phyloP scores from a whole-genome alignment of 2,888 invertebrate species.

The Nysson spinosus region DNA sequence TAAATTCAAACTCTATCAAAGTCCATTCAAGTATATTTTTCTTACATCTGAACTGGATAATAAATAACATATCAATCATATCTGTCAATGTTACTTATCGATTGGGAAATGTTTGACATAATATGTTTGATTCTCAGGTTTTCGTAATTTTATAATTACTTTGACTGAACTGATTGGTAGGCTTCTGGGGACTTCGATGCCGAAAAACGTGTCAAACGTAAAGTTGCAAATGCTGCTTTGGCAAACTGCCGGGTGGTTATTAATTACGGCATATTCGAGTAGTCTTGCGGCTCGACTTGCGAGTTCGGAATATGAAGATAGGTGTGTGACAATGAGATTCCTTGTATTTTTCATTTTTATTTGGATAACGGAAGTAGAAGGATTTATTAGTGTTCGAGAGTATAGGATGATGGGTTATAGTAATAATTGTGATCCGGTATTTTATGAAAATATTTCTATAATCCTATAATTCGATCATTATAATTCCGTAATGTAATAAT shows the following conservation, averaged over 20 bases:
- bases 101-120: neutral
- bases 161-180: conserved; percentile 65
- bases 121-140: conserved; percentile 59
- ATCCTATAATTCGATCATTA: too few species aligned
- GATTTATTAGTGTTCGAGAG: neutral
- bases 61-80: neutral
- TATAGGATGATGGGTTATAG: too few species aligned
- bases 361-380: too few species aligned
- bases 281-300: conserved; percentile 70
- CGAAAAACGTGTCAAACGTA: conserved; percentile 49
- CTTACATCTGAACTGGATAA: neutral
- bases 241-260: conserved; percentile 67
- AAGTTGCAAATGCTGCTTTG: conserved; percentile 67
- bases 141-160: conserved; percentile 58
- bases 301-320: conserved; percentile 65
- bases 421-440: too few species aligned
- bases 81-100: neutral
- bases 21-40: too few species aligned
- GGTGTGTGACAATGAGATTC: conserved; percentile 49
- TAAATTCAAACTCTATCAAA: too few species aligned
- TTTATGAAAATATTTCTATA: too few species aligned
- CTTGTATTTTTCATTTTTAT: too few species aligned
- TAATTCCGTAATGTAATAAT: too few species aligned
- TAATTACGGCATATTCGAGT: conserved; percentile 69
- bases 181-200: conserved; percentile 61